Conservation (phyloP, 2,113 vertebrate genomes). For the Rhea americana region DNA sequence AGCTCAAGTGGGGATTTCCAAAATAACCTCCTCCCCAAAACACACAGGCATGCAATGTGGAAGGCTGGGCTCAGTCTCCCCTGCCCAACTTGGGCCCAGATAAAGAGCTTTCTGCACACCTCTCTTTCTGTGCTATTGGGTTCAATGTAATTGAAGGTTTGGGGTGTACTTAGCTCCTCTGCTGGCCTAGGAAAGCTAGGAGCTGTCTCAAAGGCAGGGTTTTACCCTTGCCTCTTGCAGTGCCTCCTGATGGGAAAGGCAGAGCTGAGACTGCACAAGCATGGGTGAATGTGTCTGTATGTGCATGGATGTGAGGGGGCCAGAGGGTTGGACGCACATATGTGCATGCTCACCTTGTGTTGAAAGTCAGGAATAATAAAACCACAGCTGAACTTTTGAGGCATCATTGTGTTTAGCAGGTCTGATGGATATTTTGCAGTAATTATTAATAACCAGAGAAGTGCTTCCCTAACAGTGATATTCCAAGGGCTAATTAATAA, state of each 20-base stretch:
- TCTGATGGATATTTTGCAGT: neutral
- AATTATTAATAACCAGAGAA: neutral
- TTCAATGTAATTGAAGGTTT: neutral
- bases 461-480: neutral
- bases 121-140: neutral
- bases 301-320: rapidly evolving
- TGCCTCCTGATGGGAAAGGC: neutral
- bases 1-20: constrained; percentile 18
- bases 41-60: neutral
- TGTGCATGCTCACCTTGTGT: rapidly evolving
- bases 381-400: neutral
- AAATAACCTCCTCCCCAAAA: constrained; percentile 16
- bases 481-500: neutral
- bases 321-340: rapidly evolving
- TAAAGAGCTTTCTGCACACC: neutral
- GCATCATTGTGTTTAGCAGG: neutral
- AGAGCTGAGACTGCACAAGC: neutral
- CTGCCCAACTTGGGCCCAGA: neutral
- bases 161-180: neutral
- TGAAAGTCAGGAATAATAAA: neutral
- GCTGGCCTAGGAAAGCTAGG: neutral
- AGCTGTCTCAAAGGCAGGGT: neutral
- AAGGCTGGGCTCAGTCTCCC: neutral
- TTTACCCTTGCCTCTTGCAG: neutral
- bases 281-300: rapidly evolving